These are phyloP conservation scores for Amphimedon queenslandica DNA, from an alignment of 37 sponge, comb jelly and placozoan genomes.

Conservation along the genomic window DNA sequence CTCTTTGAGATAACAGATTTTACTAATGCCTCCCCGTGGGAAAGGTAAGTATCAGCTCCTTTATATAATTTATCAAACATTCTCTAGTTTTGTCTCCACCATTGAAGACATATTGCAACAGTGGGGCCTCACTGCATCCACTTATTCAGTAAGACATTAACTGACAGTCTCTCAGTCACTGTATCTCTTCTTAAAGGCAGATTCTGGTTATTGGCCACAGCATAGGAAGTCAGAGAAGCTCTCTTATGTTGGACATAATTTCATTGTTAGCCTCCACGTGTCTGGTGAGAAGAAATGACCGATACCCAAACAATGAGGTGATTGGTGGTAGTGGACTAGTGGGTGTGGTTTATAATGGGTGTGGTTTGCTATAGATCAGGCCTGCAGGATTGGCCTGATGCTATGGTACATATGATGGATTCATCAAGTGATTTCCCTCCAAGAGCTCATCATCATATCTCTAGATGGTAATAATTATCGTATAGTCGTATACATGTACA, in stretches of 20 bases:
- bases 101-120: slow-evolving; percentile 67
- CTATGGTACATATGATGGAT: slow-evolving; percentile 66
- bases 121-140: slow-evolving; percentile 57
- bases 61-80: neutral
- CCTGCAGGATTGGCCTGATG: slow-evolving; percentile 53
- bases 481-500: no score
- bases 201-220: slow-evolving; percentile 4
- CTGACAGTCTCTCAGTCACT: neutral
- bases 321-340: neutral
- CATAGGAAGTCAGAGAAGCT: slow-evolving; percentile 69
- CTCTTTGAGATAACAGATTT: slow-evolving; percentile 96
- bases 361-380: neutral
- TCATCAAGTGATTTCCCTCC: slow-evolving; percentile 58
- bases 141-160: slow-evolving; percentile 1
- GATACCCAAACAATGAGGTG: neutral
- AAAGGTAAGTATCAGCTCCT: slow-evolving; percentile 52
- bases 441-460: slow-evolving; percentile 63
- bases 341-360: neutral
- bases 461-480: slow-evolving; percentile 84
- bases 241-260: slow-evolving; percentile 38
- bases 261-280: slow-evolving; percentile 48
- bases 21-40: slow-evolving; percentile 96
- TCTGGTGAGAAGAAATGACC: slow-evolving; percentile 8
- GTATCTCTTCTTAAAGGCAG: neutral
- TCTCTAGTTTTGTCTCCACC: slow-evolving; percentile 58